These are phyloP conservation scores for Drosophila prostipennis DNA, from an alignment of 2,888 invertebrate genomes.

Conservation along the genomic window DNA sequence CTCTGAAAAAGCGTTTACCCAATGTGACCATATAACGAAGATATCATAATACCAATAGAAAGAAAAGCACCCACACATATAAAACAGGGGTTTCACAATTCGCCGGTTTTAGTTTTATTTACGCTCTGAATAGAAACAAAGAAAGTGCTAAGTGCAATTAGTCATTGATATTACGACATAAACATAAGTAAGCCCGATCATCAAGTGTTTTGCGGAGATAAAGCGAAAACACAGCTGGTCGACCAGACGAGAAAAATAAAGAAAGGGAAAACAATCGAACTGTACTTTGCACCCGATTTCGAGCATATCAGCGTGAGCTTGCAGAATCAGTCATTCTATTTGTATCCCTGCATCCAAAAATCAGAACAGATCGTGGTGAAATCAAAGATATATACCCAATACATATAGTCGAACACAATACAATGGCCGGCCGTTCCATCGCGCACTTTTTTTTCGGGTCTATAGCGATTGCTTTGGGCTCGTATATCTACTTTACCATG, in stretches of 20 bases:
- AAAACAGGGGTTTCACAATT: slow-evolving; percentile 1
- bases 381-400: slow-evolving; percentile 34
- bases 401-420: neutral
- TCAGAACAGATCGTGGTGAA: slow-evolving; percentile 51
- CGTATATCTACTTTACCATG: slow-evolving; percentile 78
- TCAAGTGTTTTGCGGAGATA: slow-evolving; percentile 7
- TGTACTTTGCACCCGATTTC: slow-evolving; percentile 64
- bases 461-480: slow-evolving; percentile 79
- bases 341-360: slow-evolving; percentile 23
- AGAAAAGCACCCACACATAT: neutral
- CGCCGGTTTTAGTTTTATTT: slow-evolving; percentile 61
- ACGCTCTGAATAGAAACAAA: slow-evolving; percentile 4
- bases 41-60: too few relatives aligned
- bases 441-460: slow-evolving; percentile 80
- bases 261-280: slow-evolving; percentile 19
- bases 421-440: slow-evolving; percentile 69
- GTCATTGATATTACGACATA: slow-evolving; percentile 54
- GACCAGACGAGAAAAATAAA: neutral
- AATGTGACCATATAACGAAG: too few relatives aligned
- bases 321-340: slow-evolving; percentile 40
- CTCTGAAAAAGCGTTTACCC: neutral
- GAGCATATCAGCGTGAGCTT: slow-evolving; percentile 62
- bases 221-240: slow-evolving; percentile 1
- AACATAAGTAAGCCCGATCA: slow-evolving; percentile 65
- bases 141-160: slow-evolving; percentile 13